These are phyloP conservation scores for Tineola bisselliella DNA, from an alignment of 2,888 invertebrate species.

Conservation along the genomic window DNA sequence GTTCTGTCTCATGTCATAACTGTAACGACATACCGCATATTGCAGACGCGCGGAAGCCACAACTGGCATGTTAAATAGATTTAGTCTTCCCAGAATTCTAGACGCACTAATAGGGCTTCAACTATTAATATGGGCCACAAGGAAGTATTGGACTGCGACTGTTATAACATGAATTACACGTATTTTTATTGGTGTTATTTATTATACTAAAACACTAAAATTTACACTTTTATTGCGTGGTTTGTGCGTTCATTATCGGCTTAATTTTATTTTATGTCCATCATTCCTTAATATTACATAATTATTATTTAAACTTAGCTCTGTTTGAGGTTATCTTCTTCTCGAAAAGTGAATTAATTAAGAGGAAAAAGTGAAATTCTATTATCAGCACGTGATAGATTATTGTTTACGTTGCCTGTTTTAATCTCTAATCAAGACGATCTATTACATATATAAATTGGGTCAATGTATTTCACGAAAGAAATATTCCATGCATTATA, in stretches of 20 bases:
- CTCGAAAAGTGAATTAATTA: not conserved
- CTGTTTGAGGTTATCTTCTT: no score
- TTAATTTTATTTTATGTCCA: not conserved
- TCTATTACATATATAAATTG: not conserved
- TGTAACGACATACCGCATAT: not conserved
- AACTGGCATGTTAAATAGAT: slow-evolving; percentile 19
- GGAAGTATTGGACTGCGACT: slow-evolving; percentile 7
- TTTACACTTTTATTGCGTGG: not conserved
- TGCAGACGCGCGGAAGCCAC: slow-evolving; percentile 12
- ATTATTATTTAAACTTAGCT: no score
- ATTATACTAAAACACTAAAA: not conserved
- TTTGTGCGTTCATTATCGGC: not conserved
- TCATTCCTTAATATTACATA: no score
- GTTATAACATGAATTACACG: not conserved
- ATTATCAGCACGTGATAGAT: slow-evolving; percentile 1
- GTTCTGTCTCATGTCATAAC: slow-evolving; percentile 9
- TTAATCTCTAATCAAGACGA: slow-evolving; percentile 1
- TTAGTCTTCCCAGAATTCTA: slow-evolving; percentile 38
- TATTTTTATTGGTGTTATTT: slow-evolving; percentile 8
- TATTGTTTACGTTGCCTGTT: slow-evolving; percentile 2
- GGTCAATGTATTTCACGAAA: slow-evolving; percentile 3
- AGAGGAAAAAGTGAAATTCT: not conserved
- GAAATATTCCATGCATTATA: not conserved
- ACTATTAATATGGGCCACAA: slow-evolving; percentile 9
- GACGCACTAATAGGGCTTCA: slow-evolving; percentile 7